Evolutionary conservation across 2,113 vertebrate genomes (phyloP).

Genomic region (Meleagris gallopavo): DNA sequence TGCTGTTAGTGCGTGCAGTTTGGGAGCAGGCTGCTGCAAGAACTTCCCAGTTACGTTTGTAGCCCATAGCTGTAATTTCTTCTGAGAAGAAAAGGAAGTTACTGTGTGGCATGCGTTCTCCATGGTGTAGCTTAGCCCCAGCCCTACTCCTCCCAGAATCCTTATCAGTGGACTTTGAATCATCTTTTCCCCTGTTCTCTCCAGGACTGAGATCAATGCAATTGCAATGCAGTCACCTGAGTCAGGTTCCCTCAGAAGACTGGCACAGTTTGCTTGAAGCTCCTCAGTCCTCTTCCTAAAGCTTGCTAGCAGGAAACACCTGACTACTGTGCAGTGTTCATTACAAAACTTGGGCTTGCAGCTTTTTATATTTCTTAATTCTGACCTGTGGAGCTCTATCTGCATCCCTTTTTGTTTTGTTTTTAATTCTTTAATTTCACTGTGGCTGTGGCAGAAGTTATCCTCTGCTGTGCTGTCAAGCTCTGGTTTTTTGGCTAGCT

Average conservation of each 20-base stretch:
- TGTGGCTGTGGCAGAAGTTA: neutral
- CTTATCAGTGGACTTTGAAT: conserved; percentile 21
- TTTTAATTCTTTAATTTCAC: neutral
- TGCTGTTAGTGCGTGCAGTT: neutral
- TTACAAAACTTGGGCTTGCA: neutral
- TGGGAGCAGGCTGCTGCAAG: neutral
- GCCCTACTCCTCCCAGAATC: neutral
- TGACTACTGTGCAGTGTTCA: neutral
- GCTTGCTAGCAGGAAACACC: neutral
- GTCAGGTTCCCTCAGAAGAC: neutral
- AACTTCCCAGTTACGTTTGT: neutral
- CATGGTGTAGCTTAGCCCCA: neutral
- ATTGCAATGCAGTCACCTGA: neutral
- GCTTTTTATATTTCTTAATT: neutral
- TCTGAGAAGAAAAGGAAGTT: neutral
- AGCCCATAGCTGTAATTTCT: neutral
- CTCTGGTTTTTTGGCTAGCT: neutral
- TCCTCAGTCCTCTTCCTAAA: neutral
- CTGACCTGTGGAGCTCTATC: neutral
- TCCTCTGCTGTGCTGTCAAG: neutral
- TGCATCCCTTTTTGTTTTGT: neutral
- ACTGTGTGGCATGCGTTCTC: neutral
- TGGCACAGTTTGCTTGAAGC: accelerated
- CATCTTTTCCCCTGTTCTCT: neutral
- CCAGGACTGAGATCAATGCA: neutral